These are phyloP conservation scores for Copidosoma floridanum DNA, from an alignment of 1,140 invertebrate species.

Conservation along the genomic window DNA sequence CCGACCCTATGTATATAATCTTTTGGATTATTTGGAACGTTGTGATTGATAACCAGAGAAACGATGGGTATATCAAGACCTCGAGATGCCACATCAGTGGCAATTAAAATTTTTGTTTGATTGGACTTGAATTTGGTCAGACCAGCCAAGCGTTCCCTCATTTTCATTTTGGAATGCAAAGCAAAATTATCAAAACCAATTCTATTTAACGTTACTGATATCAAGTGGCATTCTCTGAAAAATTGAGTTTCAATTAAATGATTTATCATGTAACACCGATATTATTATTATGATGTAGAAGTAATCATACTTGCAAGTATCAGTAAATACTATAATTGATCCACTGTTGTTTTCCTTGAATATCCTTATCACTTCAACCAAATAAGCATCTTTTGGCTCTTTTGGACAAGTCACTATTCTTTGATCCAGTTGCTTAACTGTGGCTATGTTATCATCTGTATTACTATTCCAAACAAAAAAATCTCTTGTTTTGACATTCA, in stretches of 20 bases:
- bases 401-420: constrained; percentile 85
- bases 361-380: constrained; percentile 83
- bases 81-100: constrained; percentile 94
- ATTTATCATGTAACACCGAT: not conserved
- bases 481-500: constrained; percentile 63
- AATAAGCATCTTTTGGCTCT: constrained; percentile 89
- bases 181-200: constrained; percentile 85
- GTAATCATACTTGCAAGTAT: constrained; percentile 83
- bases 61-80: constrained; percentile 88
- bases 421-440: constrained; percentile 86
- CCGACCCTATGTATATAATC: constrained; percentile 98
- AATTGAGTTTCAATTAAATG: constrained; percentile 1
- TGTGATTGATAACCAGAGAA: constrained; percentile 92
- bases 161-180: constrained; percentile 82
- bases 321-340: constrained; percentile 90
- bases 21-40: constrained; percentile 83
- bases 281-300: constrained; percentile 1
- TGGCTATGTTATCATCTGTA: constrained; percentile 67
- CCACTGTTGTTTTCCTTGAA: constrained; percentile 73
- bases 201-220: constrained; percentile 82
- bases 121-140: constrained; percentile 85
- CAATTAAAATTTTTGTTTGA: constrained; percentile 82
- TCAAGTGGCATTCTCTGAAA: constrained; percentile 75
- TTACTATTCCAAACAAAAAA: constrained; percentile 67
- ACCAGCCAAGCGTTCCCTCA: constrained; percentile 75